Percentiles rank a stretch among this genome's conserved stretches.
These are phyloP conservation scores for Aphaenogaster ashmeadi DNA, from an alignment of 1,140 invertebrate genomes.

Conservation along the genomic window DNA sequence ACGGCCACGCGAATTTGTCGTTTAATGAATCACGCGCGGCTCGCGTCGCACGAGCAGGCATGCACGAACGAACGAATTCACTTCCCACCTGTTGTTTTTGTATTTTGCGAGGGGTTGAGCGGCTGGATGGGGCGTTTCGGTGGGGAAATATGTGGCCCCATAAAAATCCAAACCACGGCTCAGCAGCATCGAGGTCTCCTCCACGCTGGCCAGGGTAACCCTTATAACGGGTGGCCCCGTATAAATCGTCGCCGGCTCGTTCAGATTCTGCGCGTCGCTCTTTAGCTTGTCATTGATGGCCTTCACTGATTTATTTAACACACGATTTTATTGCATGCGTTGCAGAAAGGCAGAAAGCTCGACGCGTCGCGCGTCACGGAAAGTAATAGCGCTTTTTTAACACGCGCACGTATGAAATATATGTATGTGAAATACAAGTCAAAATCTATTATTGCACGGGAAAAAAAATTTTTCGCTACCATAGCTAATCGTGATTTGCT, in stretches of 20 bases:
- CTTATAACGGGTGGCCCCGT: conserved; percentile 89
- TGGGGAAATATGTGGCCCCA: conserved; percentile 94
- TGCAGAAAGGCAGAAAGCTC: conserved; percentile 3
- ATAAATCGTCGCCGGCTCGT: conserved; percentile 88
- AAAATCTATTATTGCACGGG: not conserved
- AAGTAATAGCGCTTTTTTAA: conserved; percentile 3
- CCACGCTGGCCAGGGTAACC: conserved; percentile 92
- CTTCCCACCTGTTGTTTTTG: conserved; percentile 87
- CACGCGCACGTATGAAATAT: not conserved
- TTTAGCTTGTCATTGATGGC: conserved; percentile 86
- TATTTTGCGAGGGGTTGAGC: conserved; percentile 86
- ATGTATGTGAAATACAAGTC: not conserved
- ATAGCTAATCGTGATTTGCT: too few relatives aligned
- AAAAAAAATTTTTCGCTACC: too few relatives aligned
- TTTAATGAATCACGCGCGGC: conserved; percentile 41
- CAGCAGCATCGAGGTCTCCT: conserved; percentile 93
- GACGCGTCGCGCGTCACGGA: not conserved
- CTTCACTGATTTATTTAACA: conserved; percentile 81
- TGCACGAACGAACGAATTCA: conserved; percentile 49
- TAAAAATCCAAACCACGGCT: conserved; percentile 95
- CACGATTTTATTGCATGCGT: conserved; percentile 45
- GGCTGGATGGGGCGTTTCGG: conserved; percentile 90
- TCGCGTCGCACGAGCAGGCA: conserved; percentile 50
- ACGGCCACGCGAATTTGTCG: conserved; percentile 47
- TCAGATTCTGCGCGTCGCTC: conserved; percentile 85